Evolutionary conservation across 1,140 invertebrate species (phyloP), one percentile per base, ranked within the genome.

Genomic region (Hydropsyche tenuis): DNA sequence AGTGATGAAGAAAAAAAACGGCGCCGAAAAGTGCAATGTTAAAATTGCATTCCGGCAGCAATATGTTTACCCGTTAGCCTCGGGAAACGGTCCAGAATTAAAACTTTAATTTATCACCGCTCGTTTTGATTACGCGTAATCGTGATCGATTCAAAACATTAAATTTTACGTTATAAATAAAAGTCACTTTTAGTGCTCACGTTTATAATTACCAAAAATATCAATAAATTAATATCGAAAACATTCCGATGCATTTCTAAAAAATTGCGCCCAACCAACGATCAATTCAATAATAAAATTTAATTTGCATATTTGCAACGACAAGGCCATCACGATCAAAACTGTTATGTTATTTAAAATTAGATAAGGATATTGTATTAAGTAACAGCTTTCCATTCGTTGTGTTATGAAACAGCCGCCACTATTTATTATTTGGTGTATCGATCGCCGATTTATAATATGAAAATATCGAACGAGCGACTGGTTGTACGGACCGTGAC

Each of bases 401-500:
- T 60, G 22, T 46, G 20, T 53, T 53, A 53, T 18, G 51, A 53
- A 53, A 53, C 51, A 20, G 18, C 51, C 22, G 22, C 51, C 16
- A 20, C 23, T 48, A 48, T 48, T 48, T 14, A 60, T 37, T 37
- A 37, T 37, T 9, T 9, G 3, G 9, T 37, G 9, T 37, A 37
- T 37, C 30, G 30, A 37, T 60, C n/a, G 56, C 56, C 56, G 11
- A 60, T 23, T 14, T 60, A 60, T 14, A 12, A 60, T 23, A 12
- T 60, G 9, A 22, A 7, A 60, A 25, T 25, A 60, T 9, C 12
- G 20, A 25, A 3, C 16, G 48, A 20, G 48, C 16, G 48, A 53
- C 48, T 53, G 48, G 48, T 18, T 53, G 11, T 12, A 25, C 30
- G 30, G 63, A 43, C 63, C 63, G 11, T 65, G 63, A 65, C 63